phyloP scores from a whole-genome alignment of 2,888 invertebrate species.

The Myopa tessellatipennis region DNA sequence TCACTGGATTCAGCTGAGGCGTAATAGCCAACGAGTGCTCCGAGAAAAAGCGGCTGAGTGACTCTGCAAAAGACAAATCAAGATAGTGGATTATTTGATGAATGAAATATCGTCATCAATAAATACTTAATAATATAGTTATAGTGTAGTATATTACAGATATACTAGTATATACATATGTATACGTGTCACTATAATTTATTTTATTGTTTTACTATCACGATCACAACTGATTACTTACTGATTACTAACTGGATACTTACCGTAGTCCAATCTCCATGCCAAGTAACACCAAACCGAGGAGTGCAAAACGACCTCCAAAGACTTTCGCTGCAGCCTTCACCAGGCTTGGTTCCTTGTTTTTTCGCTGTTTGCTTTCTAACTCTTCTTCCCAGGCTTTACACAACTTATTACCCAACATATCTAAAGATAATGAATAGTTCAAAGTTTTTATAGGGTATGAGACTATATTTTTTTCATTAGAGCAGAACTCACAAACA shows the following conservation, averaged over 20 bases:
- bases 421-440: conserved; percentile 46
- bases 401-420: conserved; percentile 72
- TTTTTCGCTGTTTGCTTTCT: conserved; percentile 56
- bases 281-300: conserved; percentile 71
- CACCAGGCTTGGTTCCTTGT: conserved; percentile 66
- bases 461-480: not conserved
- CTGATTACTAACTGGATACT: conserved; percentile 39
- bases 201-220: no score
- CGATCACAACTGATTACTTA: not conserved
- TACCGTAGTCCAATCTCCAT: conserved; percentile 73
- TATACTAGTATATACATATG: no score
- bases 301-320: conserved; percentile 71
- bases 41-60: conserved; percentile 75
- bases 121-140: no score
- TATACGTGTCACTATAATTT: no score
- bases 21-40: conserved; percentile 74
- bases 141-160: no score
- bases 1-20: conserved; percentile 44
- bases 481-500: not conserved
- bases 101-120: not conserved
- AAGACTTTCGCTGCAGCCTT: conserved; percentile 71
- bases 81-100: not conserved
- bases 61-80: conserved; percentile 68
- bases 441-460: not conserved
- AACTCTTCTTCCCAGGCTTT: conserved; percentile 73